A percentile compares a stretch with the other conserved stretches of the same genome.
phyloP scores from a whole-genome alignment of 2,113 vertebrate genomes.

The Vicugna pacos region DNA sequence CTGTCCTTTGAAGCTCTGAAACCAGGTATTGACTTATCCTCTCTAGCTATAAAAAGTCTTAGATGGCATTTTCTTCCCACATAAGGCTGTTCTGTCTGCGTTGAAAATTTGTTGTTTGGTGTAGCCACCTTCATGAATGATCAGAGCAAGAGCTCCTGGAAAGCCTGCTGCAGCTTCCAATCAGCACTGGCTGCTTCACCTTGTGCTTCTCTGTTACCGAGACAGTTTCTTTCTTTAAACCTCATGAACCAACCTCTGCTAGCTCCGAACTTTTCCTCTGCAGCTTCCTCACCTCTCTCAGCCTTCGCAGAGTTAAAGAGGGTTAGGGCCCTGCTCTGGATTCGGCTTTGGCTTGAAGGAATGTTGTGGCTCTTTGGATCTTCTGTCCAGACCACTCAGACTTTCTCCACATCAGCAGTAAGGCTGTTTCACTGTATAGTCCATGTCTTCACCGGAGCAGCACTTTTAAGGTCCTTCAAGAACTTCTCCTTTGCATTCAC shows the following conservation, averaged over 20 bases:
- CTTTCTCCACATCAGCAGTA: not conserved
- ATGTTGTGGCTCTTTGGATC: not conserved
- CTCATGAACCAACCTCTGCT: not conserved
- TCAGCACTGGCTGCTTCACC: not conserved
- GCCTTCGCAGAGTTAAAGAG: not conserved
- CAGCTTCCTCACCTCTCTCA: not conserved
- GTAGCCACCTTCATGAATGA: not conserved
- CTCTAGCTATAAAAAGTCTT: not conserved
- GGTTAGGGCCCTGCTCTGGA: not conserved
- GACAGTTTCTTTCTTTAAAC: not conserved
- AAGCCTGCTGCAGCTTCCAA: not conserved
- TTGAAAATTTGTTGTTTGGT: not conserved
- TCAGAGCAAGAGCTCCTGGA: not conserved
- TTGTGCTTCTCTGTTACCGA: not conserved
- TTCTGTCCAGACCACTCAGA: not conserved
- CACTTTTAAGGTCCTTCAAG: not conserved
- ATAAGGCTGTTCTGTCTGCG: not conserved
- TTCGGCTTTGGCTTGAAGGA: not conserved
- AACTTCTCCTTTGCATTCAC: not conserved
- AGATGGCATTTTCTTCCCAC: not conserved
- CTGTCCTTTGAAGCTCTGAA: not conserved
- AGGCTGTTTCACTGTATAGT: not conserved
- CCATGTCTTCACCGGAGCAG: not conserved
- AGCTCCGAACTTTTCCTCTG: not conserved
- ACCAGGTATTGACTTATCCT: not conserved